Evolutionary conservation across 2,113 vertebrate genomes (phyloP).

Genomic region (Cygnus atratus): DNA sequence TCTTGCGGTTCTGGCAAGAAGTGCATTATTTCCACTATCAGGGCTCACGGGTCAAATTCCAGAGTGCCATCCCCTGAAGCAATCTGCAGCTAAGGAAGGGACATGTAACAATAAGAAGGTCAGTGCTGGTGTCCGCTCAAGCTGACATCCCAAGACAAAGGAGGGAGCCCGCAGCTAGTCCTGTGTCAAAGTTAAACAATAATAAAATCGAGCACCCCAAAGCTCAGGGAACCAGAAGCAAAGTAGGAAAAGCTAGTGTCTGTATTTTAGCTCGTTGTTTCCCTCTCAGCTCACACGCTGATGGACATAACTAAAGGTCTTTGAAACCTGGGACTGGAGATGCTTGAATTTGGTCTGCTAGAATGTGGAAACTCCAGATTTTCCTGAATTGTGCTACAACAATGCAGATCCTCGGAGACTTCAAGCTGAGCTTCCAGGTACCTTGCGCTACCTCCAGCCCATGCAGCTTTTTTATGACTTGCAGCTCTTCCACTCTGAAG

Average conservation of each 20-base stretch:
- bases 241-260: background rate
- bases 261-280: background rate
- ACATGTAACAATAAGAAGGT: conserved; percentile 16
- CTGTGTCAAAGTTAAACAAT: background rate
- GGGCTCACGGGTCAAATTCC: conserved; percentile 68
- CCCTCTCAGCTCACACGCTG: background rate
- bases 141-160: background rate
- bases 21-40: conserved; percentile 52
- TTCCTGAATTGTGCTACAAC: background rate
- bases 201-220: too few species aligned
- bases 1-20: conserved; percentile 23
- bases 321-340: background rate
- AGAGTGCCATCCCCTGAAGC: conserved; percentile 51
- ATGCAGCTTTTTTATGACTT: background rate
- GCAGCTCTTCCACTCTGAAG: background rate
- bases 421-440: background rate
- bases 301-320: background rate
- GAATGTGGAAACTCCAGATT: background rate
- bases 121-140: background rate
- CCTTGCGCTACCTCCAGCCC: background rate
- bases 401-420: background rate
- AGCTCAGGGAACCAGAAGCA: background rate
- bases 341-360: background rate
- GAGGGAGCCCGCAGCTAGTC: conserved; percentile 5
- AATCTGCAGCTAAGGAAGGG: conserved; percentile 14